A percentile compares a stretch with the other conserved stretches of the same genome.
Conservation (phyloP, 1,140 invertebrate species). For the Pseudomyrmex dendroicus region DNA sequence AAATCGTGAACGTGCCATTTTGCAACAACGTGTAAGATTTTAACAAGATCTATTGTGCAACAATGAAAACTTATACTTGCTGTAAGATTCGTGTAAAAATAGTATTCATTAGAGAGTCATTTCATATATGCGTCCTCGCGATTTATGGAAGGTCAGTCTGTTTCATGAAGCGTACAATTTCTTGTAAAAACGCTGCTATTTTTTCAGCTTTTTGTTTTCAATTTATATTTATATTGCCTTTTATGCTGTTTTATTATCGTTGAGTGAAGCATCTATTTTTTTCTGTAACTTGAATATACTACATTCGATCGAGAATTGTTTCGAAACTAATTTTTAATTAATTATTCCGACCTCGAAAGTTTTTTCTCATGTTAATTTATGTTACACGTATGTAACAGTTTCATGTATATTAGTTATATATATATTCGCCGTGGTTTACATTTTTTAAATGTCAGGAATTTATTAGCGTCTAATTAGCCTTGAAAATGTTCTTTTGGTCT, state of each 20-base stretch:
- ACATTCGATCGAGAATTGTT: slow-evolving; percentile 1
- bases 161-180: slow-evolving; percentile 70
- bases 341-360: slow-evolving; percentile 27
- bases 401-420: background rate
- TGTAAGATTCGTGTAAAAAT: slow-evolving; percentile 53
- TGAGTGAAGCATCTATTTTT: background rate
- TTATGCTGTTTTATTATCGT: slow-evolving; percentile 29
- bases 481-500: background rate
- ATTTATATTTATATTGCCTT: background rate
- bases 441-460: slow-evolving; percentile 22
- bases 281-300: background rate
- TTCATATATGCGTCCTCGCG: slow-evolving; percentile 40
- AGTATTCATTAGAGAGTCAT: slow-evolving; percentile 23
- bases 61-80: background rate
- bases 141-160: slow-evolving; percentile 56
- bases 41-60: slow-evolving; percentile 17
- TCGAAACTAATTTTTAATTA: slow-evolving; percentile 19
- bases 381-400: slow-evolving; percentile 1
- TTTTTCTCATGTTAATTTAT: background rate
- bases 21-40: background rate
- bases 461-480: slow-evolving; percentile 26
- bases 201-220: no score
- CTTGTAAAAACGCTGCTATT: background rate
- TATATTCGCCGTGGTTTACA: slow-evolving; percentile 14
- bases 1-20: background rate